Evolutionary conservation across 2,888 invertebrate genomes (phyloP), one percentile per base, ranked within the genome.

Genomic region (Serrognathus titanus): DNA sequence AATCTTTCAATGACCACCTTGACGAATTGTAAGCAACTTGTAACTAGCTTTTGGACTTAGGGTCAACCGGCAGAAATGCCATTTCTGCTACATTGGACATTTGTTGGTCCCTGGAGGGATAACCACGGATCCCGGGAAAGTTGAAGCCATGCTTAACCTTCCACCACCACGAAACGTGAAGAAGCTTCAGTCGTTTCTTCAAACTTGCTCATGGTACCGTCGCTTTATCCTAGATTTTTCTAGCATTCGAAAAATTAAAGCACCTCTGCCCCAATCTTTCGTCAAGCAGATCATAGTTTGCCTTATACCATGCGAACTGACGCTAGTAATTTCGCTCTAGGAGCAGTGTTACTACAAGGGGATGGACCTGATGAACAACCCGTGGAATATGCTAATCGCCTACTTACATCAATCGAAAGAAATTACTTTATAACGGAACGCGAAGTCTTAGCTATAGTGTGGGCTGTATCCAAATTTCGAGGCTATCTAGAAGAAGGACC

Each of bases 391-490:
- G 66, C 69, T 35, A 70, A 66, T 52, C 52, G 66, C 9, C 57
- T 70, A 3, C 59, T 69, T 9, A 63, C 60, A 2, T 5, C 62
- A 13, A 54, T 68, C 5, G 67, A 70, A 55, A 36, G 54, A 9
- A 69, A 69, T 39, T 69, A 69, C 46, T 51, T 40, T 1, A 67
- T 65, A 0, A 66, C 65, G 1, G 66, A 69, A 53, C 49, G 66
- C 13, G 68, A 69, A 56, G 66, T 66, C 8, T 52, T 69, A 2
- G 67, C 69, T 1, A 43, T 66, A 1, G 60, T 69, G 5, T 77
- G 66, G 66, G 73, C 74, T 3, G 60, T 76, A 0, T 50, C 68
- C n/a, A 76, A 76, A 56, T 79, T 76, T 54, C 57, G 75, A 31
- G 72, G 71, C 0, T 81, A 76, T 57, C 60, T 80, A 0, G 75